Evolutionary conservation across 2,888 invertebrate genomes (phyloP).

Genomic region (Caradrina clavipalpis): DNA sequence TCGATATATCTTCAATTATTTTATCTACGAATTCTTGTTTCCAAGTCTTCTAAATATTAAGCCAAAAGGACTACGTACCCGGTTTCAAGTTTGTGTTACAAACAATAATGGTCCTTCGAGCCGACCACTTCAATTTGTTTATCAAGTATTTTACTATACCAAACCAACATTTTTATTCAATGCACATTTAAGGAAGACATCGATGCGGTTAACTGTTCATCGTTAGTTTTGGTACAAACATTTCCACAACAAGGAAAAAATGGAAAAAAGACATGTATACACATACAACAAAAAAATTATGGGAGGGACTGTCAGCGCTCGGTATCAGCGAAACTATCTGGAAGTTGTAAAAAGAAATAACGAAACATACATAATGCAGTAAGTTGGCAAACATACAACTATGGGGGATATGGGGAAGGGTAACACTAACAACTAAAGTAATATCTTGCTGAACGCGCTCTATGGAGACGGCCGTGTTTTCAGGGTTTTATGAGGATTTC

Average conservation of each 20-base stretch:
- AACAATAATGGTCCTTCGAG: not conserved
- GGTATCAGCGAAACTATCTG: constrained; percentile 48
- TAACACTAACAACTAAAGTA: constrained; percentile 39
- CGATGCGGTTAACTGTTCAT: not conserved
- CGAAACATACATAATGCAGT: constrained; percentile 58
- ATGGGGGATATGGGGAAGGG: constrained; percentile 25
- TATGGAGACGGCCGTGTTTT: not conserved
- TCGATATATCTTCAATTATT: too few species aligned
- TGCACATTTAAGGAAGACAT: not conserved
- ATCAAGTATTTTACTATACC: too few species aligned
- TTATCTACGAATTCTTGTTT: not conserved
- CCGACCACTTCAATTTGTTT: not conserved
- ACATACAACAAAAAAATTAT: constrained; percentile 29
- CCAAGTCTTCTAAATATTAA: not conserved
- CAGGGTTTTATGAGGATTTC: constrained; percentile 29
- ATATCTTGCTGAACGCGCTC: constrained; percentile 45
- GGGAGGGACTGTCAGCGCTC: constrained; percentile 37
- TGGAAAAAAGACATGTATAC: constrained; percentile 10
- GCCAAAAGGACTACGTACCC: not conserved
- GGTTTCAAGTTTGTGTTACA: constrained; percentile 23
- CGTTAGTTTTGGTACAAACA: too few species aligned
- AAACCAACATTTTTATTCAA: not conserved
- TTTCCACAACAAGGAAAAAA: constrained; percentile 14
- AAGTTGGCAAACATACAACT: constrained; percentile 52
- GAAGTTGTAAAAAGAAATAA: constrained; percentile 50